These are phyloP conservation scores for Drosophila chauvacae DNA, from an alignment of 1,140 invertebrate genomes.

Conservation along the genomic window DNA sequence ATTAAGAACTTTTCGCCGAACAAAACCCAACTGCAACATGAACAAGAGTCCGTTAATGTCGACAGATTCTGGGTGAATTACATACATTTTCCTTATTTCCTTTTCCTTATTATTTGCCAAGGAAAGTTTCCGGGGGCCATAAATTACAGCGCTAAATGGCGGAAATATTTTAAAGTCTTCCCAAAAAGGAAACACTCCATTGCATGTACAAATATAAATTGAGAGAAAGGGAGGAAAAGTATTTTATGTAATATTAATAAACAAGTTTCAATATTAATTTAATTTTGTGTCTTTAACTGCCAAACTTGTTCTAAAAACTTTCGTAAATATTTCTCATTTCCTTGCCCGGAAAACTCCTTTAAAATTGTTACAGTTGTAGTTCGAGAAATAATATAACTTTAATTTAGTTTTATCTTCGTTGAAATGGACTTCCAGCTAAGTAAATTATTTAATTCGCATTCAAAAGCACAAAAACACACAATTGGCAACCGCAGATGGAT, in stretches of 20 bases:
- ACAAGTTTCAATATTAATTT: too few species aligned
- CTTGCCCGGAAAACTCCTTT: background rate
- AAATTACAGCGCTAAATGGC: conserved; percentile 6
- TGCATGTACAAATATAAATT: too few species aligned
- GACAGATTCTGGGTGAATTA: conserved; percentile 29
- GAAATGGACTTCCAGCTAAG: background rate
- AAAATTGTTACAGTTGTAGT: background rate
- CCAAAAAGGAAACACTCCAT: background rate
- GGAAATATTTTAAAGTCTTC: background rate
- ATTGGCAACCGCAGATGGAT: conserved; percentile 7
- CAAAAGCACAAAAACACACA: background rate
- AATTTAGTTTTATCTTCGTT: background rate
- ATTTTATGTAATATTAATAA: too few species aligned
- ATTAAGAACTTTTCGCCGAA: conserved; percentile 70
- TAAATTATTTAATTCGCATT: conserved; percentile 9
- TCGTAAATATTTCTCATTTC: background rate
- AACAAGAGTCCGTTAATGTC: conserved; percentile 36
- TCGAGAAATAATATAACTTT: background rate
- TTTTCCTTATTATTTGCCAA: conserved; percentile 14
- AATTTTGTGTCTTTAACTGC: background rate
- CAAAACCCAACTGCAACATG: conserved; percentile 41
- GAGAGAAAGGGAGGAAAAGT: too few species aligned
- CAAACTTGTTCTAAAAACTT: background rate
- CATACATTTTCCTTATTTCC: background rate
- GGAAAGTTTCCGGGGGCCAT: conserved; percentile 5